Evolutionary conservation across 2,888 invertebrate species (phyloP).

Genomic region (Eledona agricola): DNA sequence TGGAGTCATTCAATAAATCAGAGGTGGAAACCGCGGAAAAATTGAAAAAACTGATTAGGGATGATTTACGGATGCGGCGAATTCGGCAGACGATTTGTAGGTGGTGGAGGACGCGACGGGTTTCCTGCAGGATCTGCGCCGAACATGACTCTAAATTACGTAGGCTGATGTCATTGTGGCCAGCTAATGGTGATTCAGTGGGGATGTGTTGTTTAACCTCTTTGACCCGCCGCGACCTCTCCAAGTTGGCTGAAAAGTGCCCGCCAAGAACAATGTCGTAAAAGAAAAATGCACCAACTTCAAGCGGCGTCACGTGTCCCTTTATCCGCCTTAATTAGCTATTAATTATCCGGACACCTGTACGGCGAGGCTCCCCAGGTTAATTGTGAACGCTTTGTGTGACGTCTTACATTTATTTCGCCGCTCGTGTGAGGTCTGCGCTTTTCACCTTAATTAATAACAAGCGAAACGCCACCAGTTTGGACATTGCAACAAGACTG

Average conservation of each 20-base stretch:
- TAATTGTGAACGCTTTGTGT: conserved; percentile 11
- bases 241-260: conserved; percentile 10
- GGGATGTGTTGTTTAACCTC: conserved; percentile 39
- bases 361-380: conserved; percentile 1
- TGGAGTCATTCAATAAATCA: conserved; percentile 23
- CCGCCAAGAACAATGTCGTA: not conserved
- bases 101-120: conserved; percentile 4
- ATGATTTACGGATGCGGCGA: conserved; percentile 22
- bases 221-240: conserved; percentile 34
- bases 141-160: conserved; percentile 31
- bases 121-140: conserved; percentile 20
- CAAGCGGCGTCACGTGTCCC: conserved; percentile 4
- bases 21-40: conserved; percentile 19
- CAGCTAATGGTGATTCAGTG: conserved; percentile 36
- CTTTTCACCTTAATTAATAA: conserved; percentile 11
- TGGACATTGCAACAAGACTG: conserved; percentile 3
- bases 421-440: conserved; percentile 9
- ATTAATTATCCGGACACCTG: conserved; percentile 15
- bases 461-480: too few relatives aligned
- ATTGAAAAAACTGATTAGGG: conserved; percentile 30
- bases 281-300: not conserved
- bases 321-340: conserved; percentile 14
- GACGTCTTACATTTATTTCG: too few relatives aligned
- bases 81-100: conserved; percentile 22
- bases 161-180: conserved; percentile 36